Conservation (phyloP, 2,113 vertebrate genomes). For the Heptranchias perlo region DNA sequence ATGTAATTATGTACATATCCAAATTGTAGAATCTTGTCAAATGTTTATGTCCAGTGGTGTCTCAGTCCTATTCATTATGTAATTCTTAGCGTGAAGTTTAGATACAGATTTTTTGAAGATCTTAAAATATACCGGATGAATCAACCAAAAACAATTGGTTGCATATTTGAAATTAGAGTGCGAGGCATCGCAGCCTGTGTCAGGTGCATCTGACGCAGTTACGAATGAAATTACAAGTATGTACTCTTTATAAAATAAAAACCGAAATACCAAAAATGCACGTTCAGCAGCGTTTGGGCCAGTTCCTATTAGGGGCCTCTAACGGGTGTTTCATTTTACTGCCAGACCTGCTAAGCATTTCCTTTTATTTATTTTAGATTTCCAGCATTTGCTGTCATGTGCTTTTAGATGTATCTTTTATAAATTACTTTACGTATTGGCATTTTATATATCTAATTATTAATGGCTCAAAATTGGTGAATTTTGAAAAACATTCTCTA, state of each 20-base stretch:
- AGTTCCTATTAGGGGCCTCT: background rate
- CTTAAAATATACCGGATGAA: conserved; percentile 44
- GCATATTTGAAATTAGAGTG: conserved; percentile 42
- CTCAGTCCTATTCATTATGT: conserved; percentile 58
- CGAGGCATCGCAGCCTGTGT: conserved; percentile 46
- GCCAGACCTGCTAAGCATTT: background rate
- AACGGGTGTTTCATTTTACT: background rate
- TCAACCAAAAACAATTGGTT: conserved; percentile 29
- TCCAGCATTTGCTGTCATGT: background rate
- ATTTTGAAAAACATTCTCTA: background rate
- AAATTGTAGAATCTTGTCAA: too few species aligned
- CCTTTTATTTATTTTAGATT: background rate
- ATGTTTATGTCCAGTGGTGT: conserved; percentile 54
- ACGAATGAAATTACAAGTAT: conserved; percentile 42
- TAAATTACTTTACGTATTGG: background rate
- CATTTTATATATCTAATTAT: background rate
- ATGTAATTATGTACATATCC: background rate
- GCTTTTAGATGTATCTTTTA: background rate
- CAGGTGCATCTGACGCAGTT: conserved; percentile 41
- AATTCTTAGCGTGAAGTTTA: conserved; percentile 54
- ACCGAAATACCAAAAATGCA: background rate
- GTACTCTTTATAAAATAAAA: background rate
- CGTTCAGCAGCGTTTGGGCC: background rate
- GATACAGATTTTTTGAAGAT: conserved; percentile 53
- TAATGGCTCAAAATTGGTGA: background rate